Base-by-base conservation (phyloP, 2,888 invertebrate species). In the Busseola fusca region DNA sequence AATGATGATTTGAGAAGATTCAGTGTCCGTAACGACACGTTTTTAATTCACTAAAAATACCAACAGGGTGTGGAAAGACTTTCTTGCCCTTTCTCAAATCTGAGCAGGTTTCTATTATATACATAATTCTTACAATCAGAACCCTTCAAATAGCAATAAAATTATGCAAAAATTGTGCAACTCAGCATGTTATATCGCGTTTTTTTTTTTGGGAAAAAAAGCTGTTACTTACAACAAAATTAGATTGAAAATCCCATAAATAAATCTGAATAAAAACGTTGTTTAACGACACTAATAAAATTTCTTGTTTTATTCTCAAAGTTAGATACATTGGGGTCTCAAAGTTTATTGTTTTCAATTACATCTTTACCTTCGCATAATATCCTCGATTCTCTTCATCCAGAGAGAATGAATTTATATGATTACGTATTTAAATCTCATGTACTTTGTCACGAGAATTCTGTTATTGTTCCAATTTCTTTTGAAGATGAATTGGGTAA, bases 261-360 rank as follows among this genome's bases (percentile, higher is more conserved):
- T 70, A 72, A 56, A 64, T 69, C 21, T 10, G 21, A 65, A 59
- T 67, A 64, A 64, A 74, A 71, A 81, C 1, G 1, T n/a, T 69
- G 18, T 62, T 64, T 66, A 71, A 77, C 57, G 67, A 63, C 72
- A 12, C 59, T 68, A 66, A 74, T 72, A 71, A 70, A 71, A 76
- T 60, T 12, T 50, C 65, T 65, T 50, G 63, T 73, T 63, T 65
- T 69, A 75, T 70, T 57, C 64, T n/a, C 34, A 70, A 76, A 72
- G 27, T 76, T 69, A 18, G 69, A 64, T 73, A 73, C 59, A 74
- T 77, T 78, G 27, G 27, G 54, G 50, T 69, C 56, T 76, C 65
- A 27, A 82, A 87, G 81, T 88, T 87, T 87, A 87, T 87, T 86
- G 84, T 86, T 82, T 84, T 82, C 83, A 87, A 87, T 88, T 87